phyloP scores from a whole-genome alignment of 2,797 vertebrate genomes.

The Trachurus trachurus region DNA sequence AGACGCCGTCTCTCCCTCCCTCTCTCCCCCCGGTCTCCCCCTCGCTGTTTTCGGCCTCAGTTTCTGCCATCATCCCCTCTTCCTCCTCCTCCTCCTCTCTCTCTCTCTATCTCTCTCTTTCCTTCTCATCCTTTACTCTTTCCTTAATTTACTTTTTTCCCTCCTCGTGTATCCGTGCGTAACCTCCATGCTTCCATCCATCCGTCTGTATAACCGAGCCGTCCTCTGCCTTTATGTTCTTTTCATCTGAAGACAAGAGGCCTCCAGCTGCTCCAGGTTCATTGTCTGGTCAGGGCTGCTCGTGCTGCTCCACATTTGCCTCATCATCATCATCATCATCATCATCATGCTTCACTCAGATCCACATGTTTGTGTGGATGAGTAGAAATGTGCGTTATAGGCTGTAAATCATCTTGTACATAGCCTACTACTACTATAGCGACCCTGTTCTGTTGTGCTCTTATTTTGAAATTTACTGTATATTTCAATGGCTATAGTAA shows the following conservation, averaged over 20 bases:
- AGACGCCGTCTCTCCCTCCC: conserved; percentile 41
- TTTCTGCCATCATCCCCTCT: conserved; percentile 38
- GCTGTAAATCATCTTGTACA: too few relatives aligned
- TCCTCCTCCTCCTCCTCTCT: conserved; percentile 31
- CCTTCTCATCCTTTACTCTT: conserved; percentile 45
- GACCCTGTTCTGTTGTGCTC: background rate
- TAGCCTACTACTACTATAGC: background rate
- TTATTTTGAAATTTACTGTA: conserved; percentile 27
- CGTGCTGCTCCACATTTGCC: conserved; percentile 21
- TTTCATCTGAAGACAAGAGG: conserved; percentile 28
- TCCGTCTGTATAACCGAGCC: background rate
- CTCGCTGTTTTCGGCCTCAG: conserved; percentile 41
- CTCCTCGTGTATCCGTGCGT: conserved; percentile 39
- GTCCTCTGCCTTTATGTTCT: background rate
- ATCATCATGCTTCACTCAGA: background rate
- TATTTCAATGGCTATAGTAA: too few relatives aligned
- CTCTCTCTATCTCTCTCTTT: conserved; percentile 34
- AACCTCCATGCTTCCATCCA: conserved; percentile 34
- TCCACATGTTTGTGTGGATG: conserved; percentile 4
- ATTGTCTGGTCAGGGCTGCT: conserved; percentile 63
- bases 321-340: background rate
- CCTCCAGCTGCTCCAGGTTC: conserved; percentile 64
- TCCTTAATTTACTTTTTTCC: conserved; percentile 15
- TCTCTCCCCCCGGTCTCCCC: conserved; percentile 30
- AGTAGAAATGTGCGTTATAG: background rate